Conservation (phyloP, 2,113 vertebrate genomes). For the Sakesphorus luctuosus region DNA sequence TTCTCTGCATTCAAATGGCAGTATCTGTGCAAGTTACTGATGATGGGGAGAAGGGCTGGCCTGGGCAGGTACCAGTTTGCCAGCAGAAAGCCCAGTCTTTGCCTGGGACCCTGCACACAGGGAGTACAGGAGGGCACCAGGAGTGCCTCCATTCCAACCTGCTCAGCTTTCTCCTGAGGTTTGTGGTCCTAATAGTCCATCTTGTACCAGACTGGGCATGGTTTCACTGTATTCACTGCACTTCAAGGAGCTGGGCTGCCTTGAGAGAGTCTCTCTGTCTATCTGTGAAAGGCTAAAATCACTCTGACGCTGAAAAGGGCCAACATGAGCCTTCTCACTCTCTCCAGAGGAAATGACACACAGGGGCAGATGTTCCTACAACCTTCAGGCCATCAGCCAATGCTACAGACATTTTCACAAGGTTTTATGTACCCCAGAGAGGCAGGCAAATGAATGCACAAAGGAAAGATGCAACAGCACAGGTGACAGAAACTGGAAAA, state of each 20-base stretch:
- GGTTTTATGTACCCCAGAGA: not conserved
- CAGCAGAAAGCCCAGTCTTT: not conserved
- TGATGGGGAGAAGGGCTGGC: not conserved
- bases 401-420: not conserved
- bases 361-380: not conserved
- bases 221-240: not conserved
- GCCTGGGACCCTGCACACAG: not conserved
- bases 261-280: not conserved
- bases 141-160: not conserved
- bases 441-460: not conserved
- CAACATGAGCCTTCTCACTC: not conserved
- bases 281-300: not conserved
- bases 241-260: not conserved
- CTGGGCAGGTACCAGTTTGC: not conserved
- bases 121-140: not conserved
- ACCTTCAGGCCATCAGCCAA: not conserved
- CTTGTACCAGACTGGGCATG: not conserved
- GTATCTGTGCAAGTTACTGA: not conserved
- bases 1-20: not conserved
- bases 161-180: not conserved
- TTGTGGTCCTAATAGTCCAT: not conserved
- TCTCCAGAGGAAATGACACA: not conserved
- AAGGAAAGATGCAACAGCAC: not conserved
- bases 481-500: not conserved
- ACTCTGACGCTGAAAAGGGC: not conserved